Base-by-base conservation (phyloP, 2,888 invertebrate species). In the Axea sp. region DNA sequence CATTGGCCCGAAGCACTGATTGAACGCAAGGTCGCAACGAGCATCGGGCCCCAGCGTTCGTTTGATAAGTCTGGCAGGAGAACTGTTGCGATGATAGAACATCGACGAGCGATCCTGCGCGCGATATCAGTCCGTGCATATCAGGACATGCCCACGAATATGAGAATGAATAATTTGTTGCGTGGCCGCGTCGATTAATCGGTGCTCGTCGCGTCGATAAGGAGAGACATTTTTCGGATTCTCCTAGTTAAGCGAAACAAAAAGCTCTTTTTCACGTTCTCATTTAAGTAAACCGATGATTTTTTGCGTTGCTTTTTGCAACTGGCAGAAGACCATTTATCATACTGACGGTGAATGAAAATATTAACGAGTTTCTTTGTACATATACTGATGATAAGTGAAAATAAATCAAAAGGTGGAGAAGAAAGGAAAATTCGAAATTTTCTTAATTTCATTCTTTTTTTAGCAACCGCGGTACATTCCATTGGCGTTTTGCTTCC, bases 1-100 rank as follows among this genome's bases (percentile, higher is more conserved):
- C 28, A 30, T 45, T 55, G 55, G 49, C 39, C 67, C 57, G 47
- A n/a, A n/a, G n/a, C n/a, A 8, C 26, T 26, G 49, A 41, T 49
- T 14, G 35, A 59, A 39, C 55, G 28, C 33, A 41, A 11, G 24
- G 33, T 39, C 57, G 47, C 57, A 57, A 41, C 57, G 19, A 47
- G 60, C 30, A 62, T 69, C 53, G 53, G 37, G 37, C 53, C 31
- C 24, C 28, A 17, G 28, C 17, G 43, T 60, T 26, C 31, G 31
- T 41, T 31, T 39, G 55, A 69, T 69, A 43, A 62, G 60, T 68
- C 62, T 69, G 62, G 60, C 62, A 62, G 55, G 30, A 24, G 22
- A 51, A 43, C 39, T 19, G 17, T 53, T 53, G 60, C 39, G 39
- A 62, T 59, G 55, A 55, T 62, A 39, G 55, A 22, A 45, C 14